Evolutionary conservation across 1,140 invertebrate genomes (phyloP).

Genomic region (Eubasilissa regina): DNA sequence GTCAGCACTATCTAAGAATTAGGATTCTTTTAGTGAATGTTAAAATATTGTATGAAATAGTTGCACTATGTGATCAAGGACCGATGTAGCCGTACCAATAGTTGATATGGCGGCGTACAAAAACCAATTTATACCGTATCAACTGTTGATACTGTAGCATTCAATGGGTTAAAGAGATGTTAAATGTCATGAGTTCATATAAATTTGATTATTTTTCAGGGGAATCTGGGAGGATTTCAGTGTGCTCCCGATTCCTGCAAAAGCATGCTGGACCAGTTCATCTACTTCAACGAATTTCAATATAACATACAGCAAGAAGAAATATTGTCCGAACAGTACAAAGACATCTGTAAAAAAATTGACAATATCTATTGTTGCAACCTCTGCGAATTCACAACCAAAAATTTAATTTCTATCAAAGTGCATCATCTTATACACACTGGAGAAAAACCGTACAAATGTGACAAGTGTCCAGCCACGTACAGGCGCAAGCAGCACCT

Average conservation of each 20-base stretch:
- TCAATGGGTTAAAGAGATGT: no score
- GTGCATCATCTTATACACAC: conserved; percentile 25
- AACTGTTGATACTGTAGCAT: no score
- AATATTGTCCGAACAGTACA: conserved; percentile 1
- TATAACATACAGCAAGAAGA: conserved; percentile 9
- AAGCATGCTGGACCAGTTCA: conserved; percentile 15
- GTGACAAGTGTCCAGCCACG: conserved; percentile 6
- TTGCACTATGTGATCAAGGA: no score
- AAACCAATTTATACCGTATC: no score
- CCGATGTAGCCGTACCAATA: no score
- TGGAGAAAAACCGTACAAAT: conserved; percentile 23
- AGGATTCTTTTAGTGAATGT: no score
- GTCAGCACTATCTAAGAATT: no score
- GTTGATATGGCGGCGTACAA: no score
- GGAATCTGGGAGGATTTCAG: conserved; percentile 14
- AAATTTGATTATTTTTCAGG: conserved; percentile 2
- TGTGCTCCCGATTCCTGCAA: background rate
- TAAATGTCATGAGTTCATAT: no score
- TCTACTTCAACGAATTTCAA: conserved; percentile 7
- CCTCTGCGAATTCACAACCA: conserved; percentile 6
- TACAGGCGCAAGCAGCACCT: conserved; percentile 25
- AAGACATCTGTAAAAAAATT: conserved; percentile 27
- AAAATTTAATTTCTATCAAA: conserved; percentile 19
- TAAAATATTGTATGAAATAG: no score
- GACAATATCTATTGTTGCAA: conserved; percentile 15